A percentile compares a stretch with the other conserved stretches of the same genome.
phyloP scores from a whole-genome alignment of 2,113 vertebrate species.

The Centropus unirufus region DNA sequence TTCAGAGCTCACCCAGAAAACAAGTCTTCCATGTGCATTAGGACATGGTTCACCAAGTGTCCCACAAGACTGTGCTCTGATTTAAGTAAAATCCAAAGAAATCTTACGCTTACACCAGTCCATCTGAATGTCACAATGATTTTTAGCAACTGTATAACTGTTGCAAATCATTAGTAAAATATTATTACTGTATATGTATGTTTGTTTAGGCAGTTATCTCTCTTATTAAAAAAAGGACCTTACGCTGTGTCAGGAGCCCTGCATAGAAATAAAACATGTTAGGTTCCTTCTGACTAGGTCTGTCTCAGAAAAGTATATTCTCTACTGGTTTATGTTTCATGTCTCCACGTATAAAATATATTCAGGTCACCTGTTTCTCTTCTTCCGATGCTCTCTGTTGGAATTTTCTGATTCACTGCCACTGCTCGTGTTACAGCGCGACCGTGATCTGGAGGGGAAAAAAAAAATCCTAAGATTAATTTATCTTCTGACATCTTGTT shows the following conservation, averaged over 20 bases:
- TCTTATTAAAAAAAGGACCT: background rate
- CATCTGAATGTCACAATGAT: background rate
- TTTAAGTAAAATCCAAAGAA: background rate
- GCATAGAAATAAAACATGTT: background rate
- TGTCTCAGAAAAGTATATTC: background rate
- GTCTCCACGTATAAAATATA: background rate
- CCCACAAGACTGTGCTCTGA: background rate
- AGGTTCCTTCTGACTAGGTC: background rate
- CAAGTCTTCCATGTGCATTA: background rate
- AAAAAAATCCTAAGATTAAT: background rate
- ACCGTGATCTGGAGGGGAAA: slow-evolving; percentile 80
- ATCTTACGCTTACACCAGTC: background rate
- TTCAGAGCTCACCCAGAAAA: background rate
- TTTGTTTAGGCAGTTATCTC: background rate
- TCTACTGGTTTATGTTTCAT: background rate
- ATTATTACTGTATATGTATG: background rate
- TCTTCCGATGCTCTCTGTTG: slow-evolving; percentile 86
- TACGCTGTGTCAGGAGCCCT: background rate
- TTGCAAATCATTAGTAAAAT: background rate
- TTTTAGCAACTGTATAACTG: background rate
- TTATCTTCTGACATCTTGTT: background rate
- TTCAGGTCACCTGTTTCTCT: slow-evolving; percentile 82
- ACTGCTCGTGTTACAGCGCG: slow-evolving; percentile 90
- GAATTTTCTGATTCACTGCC: slow-evolving; percentile 91
- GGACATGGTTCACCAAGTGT: background rate